Percentiles rank a stretch among this genome's conserved stretches.
Conservation (phyloP, 1,140 invertebrate genomes). For the Euwallacea fornicatus region DNA sequence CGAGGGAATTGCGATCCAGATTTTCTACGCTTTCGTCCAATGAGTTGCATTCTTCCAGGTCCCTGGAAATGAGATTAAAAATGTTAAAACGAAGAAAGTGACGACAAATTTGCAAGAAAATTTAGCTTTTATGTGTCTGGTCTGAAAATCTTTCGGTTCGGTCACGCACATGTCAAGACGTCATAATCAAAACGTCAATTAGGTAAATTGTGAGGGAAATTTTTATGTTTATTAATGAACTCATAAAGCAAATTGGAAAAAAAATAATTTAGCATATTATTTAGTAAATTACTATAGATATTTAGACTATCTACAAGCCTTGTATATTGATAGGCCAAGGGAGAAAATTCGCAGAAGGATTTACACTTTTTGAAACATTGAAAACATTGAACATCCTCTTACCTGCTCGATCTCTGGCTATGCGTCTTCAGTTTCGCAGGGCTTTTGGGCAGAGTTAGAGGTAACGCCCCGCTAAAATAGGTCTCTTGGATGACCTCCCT, state of each 20-base stretch:
- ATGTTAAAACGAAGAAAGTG: no score
- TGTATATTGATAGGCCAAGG: no score
- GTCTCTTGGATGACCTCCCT: slow-evolving; percentile 95
- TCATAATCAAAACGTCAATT: no score
- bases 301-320: no score
- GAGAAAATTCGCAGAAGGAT: no score
- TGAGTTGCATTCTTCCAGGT: slow-evolving; percentile 82
- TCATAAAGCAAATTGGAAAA: neutral
- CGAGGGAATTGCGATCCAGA: slow-evolving; percentile 83
- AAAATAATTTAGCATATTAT: neutral
- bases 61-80: slow-evolving; percentile 59
- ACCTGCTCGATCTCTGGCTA: slow-evolving; percentile 79
- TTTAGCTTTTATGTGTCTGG: neutral
- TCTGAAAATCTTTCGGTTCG: no score
- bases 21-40: slow-evolving; percentile 81
- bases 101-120: neutral
- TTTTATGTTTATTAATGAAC: neutral
- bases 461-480: slow-evolving; percentile 80
- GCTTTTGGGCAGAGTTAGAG: slow-evolving; percentile 74
- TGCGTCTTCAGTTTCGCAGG: slow-evolving; percentile 76
- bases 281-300: no score
- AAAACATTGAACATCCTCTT: slow-evolving; percentile 25
- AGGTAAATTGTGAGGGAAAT: no score
- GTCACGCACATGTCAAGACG: no score
- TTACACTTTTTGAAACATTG: no score